These are phyloP conservation scores for Thermophis baileyi DNA, from an alignment of 2,113 vertebrate species.

Conservation along the genomic window DNA sequence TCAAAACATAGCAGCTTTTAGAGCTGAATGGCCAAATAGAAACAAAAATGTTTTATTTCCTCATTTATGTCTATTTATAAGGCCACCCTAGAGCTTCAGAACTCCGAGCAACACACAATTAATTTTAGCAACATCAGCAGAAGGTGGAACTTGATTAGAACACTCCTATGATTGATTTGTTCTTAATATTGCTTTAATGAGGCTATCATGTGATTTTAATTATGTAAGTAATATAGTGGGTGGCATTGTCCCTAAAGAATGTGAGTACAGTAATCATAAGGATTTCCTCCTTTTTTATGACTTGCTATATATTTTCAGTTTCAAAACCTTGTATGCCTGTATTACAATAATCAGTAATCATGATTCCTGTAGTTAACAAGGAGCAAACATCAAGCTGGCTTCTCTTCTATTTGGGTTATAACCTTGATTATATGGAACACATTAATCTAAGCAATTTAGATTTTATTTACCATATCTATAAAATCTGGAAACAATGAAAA, in stretches of 20 bases:
- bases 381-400: not conserved
- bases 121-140: not conserved
- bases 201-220: not conserved
- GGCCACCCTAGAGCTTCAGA: not conserved
- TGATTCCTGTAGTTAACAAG: not conserved
- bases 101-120: not conserved
- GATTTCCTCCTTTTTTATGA: not conserved
- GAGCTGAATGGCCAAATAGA: not conserved
- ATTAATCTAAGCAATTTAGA: not conserved
- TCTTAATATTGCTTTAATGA: not conserved
- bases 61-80: not conserved
- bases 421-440: not conserved
- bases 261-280: not conserved
- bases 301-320: no score
- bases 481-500: not conserved
- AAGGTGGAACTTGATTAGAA: not conserved
- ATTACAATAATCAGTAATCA: not conserved
- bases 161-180: not conserved
- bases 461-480: not conserved
- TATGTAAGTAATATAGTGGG: not conserved
- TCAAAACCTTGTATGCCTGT: not conserved
- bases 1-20: not conserved
- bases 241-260: not conserved
- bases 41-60: not conserved
- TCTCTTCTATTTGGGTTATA: not conserved